Conservation (phyloP, 2,113 vertebrate species). For the Prunella himalayana region DNA sequence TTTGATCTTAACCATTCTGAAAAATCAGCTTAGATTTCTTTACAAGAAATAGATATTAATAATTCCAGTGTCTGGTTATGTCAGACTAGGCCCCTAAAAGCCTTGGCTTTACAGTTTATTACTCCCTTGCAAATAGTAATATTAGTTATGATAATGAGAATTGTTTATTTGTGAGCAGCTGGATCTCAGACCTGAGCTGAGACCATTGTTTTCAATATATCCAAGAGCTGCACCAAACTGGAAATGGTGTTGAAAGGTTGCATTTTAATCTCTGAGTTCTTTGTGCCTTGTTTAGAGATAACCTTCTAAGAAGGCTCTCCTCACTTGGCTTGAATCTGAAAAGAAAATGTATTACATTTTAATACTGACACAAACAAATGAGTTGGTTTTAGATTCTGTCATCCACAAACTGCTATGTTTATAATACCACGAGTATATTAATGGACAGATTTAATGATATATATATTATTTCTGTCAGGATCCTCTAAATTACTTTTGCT, state of each 20-base stretch:
- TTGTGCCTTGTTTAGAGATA: neutral
- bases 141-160: neutral
- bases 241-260: neutral
- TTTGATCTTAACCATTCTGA: neutral
- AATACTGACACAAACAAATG: conserved; percentile 60
- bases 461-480: conserved; percentile 65
- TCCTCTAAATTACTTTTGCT: conserved; percentile 68
- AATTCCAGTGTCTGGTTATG: neutral
- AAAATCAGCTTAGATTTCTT: neutral
- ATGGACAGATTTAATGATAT: conserved; percentile 67
- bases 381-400: conserved; percentile 68
- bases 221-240: neutral
- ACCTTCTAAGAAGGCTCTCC: neutral
- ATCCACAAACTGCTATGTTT: conserved; percentile 63
- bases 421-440: conserved; percentile 58
- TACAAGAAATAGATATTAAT: neutral
- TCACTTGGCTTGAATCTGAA: neutral
- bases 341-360: conserved; percentile 40
- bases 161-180: neutral
- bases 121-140: neutral
- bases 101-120: neutral
- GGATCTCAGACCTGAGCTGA: neutral
- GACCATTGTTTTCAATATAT: neutral
- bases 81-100: neutral
- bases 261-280: neutral